These are phyloP conservation scores for Hormaphis cornu DNA, from an alignment of 1,140 invertebrate genomes.

Conservation along the genomic window DNA sequence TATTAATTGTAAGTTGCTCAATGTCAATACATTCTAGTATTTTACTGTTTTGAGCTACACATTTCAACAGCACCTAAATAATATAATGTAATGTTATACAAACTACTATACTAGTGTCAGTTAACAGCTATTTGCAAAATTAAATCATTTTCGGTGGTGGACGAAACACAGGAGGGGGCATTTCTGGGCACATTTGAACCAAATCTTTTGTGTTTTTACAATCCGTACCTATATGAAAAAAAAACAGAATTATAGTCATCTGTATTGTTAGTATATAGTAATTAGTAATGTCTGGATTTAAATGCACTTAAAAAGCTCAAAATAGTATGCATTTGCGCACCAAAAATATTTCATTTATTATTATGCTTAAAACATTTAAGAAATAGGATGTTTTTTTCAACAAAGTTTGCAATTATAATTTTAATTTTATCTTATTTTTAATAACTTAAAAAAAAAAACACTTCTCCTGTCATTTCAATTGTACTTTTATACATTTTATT, in stretches of 20 bases:
- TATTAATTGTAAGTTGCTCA: neutral
- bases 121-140: neutral
- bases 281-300: too few relatives aligned
- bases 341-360: too few relatives aligned
- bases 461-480: too few relatives aligned
- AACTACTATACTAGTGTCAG: neutral
- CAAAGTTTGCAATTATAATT: too few relatives aligned
- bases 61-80: neutral
- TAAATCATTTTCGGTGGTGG: neutral
- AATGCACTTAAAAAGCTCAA: too few relatives aligned
- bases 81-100: neutral
- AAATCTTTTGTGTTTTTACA: neutral
- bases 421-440: too few relatives aligned
- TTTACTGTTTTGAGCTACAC: too few relatives aligned
- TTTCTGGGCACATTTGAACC: neutral
- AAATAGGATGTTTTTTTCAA: too few relatives aligned
- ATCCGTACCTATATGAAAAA: neutral
- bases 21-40: neutral
- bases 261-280: neutral
- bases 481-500: too few relatives aligned
- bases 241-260: neutral
- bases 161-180: constrained; percentile 4
- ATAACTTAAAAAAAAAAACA: too few relatives aligned
- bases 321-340: too few relatives aligned
- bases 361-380: too few relatives aligned